These are phyloP conservation scores for Sebastes vulpes DNA, from an alignment of 2,797 vertebrate species.

Conservation along the genomic window DNA sequence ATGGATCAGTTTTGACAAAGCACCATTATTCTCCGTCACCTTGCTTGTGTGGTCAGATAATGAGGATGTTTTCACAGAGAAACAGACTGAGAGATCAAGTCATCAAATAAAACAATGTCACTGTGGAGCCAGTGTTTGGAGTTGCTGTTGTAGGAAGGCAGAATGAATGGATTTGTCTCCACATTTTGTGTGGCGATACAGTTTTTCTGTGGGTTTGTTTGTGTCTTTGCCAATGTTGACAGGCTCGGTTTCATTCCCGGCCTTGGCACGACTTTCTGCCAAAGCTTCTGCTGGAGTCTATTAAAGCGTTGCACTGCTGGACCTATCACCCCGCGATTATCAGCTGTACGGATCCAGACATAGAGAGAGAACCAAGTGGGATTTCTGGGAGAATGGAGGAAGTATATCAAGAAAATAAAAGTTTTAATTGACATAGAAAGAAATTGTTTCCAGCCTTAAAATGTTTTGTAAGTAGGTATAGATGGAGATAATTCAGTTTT, in stretches of 20 bases:
- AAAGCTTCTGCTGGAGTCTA: conserved; percentile 71
- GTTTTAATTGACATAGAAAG: conserved; percentile 6
- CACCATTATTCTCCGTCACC: conserved; percentile 84
- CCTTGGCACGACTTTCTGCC: conserved; percentile 64
- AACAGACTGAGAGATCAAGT: conserved; percentile 48
- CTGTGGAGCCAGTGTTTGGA: conserved; percentile 48
- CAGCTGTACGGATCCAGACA: conserved; percentile 26
- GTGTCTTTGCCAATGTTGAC: conserved; percentile 73
- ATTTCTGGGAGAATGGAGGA: conserved; percentile 16
- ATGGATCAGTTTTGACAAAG: conserved; percentile 77
- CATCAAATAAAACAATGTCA: conserved; percentile 64
- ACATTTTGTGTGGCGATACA: conserved; percentile 49
- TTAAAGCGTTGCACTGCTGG: conserved; percentile 61
- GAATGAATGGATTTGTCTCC: conserved; percentile 72
- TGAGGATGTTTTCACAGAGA: conserved; percentile 66
- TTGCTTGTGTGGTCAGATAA: conserved; percentile 78
- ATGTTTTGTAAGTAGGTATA: conserved; percentile 4
- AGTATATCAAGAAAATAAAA: background rate
- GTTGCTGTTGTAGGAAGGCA: conserved; percentile 44
- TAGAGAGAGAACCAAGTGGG: conserved; percentile 14
- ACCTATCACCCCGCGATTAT: conserved; percentile 26
- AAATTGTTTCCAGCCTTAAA: background rate
- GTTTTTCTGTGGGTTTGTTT: conserved; percentile 71
- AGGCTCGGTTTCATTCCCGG: conserved; percentile 63
- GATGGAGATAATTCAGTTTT: conserved; percentile 1